These are phyloP conservation scores for Carcina quercana DNA, from an alignment of 2,888 invertebrate genomes.

Conservation along the genomic window DNA sequence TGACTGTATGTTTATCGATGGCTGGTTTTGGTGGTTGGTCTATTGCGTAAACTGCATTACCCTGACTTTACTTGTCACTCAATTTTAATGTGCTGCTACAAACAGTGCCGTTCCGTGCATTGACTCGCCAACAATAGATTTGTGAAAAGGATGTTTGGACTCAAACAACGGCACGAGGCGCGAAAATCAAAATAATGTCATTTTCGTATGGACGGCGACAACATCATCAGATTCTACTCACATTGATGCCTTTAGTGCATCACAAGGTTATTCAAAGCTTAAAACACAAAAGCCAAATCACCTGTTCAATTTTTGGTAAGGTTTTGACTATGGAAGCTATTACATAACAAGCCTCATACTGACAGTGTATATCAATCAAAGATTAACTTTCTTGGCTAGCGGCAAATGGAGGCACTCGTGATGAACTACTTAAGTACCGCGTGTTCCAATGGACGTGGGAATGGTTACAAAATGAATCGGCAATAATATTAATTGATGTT, in stretches of 20 bases:
- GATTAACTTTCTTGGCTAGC: constrained; percentile 17
- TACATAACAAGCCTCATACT: no score
- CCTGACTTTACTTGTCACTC: not conserved
- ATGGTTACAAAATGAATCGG: no score
- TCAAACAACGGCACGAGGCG: constrained; percentile 36
- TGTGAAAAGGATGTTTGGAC: constrained; percentile 34
- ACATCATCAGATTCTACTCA: no score
- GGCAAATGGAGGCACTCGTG: constrained; percentile 14
- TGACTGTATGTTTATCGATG: constrained; percentile 4
- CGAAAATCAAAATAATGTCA: constrained; percentile 13
- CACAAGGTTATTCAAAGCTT: no score
- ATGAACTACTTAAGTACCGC: constrained; percentile 3
- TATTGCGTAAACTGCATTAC: not conserved
- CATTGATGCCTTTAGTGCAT: no score
- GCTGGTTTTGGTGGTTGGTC: constrained; percentile 12
- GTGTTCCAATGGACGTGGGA: constrained; percentile 1
- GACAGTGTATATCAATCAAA: no score
- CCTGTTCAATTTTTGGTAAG: no score
- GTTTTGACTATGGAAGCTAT: no score
- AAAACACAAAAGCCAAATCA: no score
- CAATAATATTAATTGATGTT: no score
- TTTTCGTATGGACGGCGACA: no score
- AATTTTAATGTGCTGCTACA: not conserved
- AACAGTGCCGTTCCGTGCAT: not conserved
- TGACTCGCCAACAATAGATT: not conserved